Base-by-base conservation (phyloP, 2,113 vertebrate species). In the Sebastes fasciatus region DNA sequence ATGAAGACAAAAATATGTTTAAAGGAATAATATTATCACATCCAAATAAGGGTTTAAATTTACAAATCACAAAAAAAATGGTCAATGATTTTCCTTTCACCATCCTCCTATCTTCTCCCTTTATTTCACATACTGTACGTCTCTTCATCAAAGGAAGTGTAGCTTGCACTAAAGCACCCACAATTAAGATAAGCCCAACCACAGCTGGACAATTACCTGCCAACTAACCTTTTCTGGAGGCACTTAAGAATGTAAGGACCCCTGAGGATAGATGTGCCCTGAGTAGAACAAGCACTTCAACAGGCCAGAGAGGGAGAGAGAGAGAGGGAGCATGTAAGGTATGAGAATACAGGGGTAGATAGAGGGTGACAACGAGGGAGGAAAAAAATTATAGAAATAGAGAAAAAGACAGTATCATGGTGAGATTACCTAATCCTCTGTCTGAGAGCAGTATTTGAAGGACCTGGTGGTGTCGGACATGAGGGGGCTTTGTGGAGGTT, bases 131-230 rank as follows among this genome's bases (percentile, higher is more conserved):
- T 77, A 62, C 76, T 65, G 45, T 68, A 89, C 81, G 82, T 88
- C 88, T 91, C 87, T 91, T 93, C 90, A 92, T 94, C 91, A 91
- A 80, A 89, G 78, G 73, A 92, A 89, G 86, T 86, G 79, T 84
- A 86, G 80, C 87, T 91, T 83, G 73, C 79, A 79, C 79, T 93
- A 84, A 94, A 94, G 91, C 88, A 89, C 90, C 82, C 79, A 85
- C 92, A 94, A 95, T 95, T 95, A 95, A 93, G 91, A 94, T 94
- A 94, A 95, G 89, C 87, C 85, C 45, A 54, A 91, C 88, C 89
- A 91, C 92, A 93, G 91, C 93, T 94, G 92, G 91, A 95, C 93
- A 95, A 95, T 95, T 95, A 95, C 94, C 93, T 95, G 88, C 89
- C 88, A 92, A 89, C 94, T 93, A 94, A 95, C 93, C 94, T 95